Evolutionary conservation across 2,797 vertebrate species (phyloP).

Genomic region (Gymnoscopelus braueri): DNA sequence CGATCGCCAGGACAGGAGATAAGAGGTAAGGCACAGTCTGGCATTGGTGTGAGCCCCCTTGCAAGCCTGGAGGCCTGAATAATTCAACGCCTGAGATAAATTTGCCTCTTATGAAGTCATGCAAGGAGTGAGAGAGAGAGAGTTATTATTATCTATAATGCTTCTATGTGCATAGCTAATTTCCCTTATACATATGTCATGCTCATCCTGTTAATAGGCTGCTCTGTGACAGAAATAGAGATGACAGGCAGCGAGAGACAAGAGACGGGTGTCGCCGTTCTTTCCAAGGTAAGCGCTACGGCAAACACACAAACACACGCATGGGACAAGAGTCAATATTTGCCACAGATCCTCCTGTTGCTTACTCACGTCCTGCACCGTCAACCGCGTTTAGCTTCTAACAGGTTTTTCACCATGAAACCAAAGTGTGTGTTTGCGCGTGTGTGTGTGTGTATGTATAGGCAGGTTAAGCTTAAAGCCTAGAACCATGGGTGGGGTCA

Average conservation of each 20-base stretch:
- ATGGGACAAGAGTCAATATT: constrained; percentile 63
- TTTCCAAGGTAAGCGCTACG: constrained; percentile 18
- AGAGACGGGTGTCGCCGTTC: constrained; percentile 5
- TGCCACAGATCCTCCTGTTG: constrained; percentile 27
- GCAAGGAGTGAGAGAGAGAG: constrained; percentile 30
- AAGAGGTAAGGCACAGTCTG: constrained; percentile 56
- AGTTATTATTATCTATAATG: constrained; percentile 26
- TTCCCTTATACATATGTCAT: not conserved
- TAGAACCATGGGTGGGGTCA: not conserved
- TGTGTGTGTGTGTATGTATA: constrained; percentile 6
- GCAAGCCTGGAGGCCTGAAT: constrained; percentile 60
- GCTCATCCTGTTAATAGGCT: not conserved
- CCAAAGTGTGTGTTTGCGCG: not conserved
- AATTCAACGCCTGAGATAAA: constrained; percentile 66
- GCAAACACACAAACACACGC: constrained; percentile 41
- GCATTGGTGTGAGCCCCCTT: constrained; percentile 50
- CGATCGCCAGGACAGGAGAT: constrained; percentile 50
- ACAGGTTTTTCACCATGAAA: constrained; percentile 38
- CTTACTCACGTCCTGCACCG: constrained; percentile 19
- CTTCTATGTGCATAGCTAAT: constrained; percentile 18
- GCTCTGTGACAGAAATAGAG: not conserved
- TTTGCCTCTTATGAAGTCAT: constrained; percentile 55
- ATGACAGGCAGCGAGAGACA: constrained; percentile 4
- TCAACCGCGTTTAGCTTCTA: constrained; percentile 19
- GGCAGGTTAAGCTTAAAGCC: not conserved